phyloP scores from a whole-genome alignment of 2,113 vertebrate species.

The Dromiciops gliroides region DNA sequence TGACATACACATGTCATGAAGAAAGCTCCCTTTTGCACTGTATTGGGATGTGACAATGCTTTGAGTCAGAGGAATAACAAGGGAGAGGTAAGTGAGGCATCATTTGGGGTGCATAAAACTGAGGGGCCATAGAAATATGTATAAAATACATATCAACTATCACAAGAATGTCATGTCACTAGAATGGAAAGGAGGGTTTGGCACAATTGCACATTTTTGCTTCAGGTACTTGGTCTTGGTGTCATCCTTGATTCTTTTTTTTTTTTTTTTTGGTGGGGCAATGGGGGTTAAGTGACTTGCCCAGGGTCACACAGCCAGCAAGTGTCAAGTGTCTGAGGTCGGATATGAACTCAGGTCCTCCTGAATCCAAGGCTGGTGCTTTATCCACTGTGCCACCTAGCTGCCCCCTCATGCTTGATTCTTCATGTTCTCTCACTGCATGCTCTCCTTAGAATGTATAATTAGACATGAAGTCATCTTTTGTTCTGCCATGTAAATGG shows the following conservation, averaged over 20 bases:
- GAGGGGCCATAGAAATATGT: not conserved
- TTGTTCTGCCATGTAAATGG: not conserved
- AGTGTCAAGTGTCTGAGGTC: too few relatives aligned
- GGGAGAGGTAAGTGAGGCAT: not conserved
- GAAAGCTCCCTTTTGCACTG: not conserved
- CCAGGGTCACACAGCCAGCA: too few relatives aligned
- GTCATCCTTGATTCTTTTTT: not conserved
- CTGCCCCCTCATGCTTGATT: not conserved
- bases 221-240: not conserved
- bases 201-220: not conserved
- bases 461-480: not conserved
- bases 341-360: too few relatives aligned
- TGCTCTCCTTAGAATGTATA: not conserved
- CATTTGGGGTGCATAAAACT: not conserved
- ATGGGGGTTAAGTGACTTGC: too few relatives aligned
- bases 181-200: not conserved
- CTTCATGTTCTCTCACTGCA: not conserved
- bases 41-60: not conserved
- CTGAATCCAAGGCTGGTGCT: too few relatives aligned
- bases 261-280: too few relatives aligned
- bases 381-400: too few relatives aligned
- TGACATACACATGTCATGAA: not conserved
- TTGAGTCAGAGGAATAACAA: not conserved
- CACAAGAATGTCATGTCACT: not conserved
- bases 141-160: not conserved